Base-by-base conservation (phyloP, 2,113 vertebrate species). In the Equus przewalskii region DNA sequence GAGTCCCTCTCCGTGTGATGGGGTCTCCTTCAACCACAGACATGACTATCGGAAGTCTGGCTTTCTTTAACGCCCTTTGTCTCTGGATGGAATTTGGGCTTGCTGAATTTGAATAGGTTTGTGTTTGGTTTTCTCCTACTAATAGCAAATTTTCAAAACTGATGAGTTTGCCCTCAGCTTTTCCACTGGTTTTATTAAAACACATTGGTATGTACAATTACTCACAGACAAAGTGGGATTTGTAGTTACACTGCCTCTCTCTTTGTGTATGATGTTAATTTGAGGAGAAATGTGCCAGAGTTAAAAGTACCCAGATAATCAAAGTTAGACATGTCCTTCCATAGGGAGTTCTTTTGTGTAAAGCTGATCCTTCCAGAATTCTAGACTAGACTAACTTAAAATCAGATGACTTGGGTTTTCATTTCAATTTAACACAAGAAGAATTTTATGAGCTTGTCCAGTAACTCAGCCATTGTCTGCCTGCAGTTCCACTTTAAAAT, bases 361-460 rank as follows among this genome's bases (percentile, higher is more conserved):
- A 95, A 92, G 4, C 24, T 82, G 80, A 30, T 94, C 76, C 92
- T 81, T 86, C 24, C 92, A 95, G 49, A 90, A 64, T 49, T 92
- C 56, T 60, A 67, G 65, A 73, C n/a, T 81, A 44, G 51, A 81
- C 8, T 86, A 62, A 79, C 46, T 93, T 58, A 46, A 36, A 87
- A 87, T 67, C 44, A 76, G 70, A 16, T 64, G 28, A 73, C 24
- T 64, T 72, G 62, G 41, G 30, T 92, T 96, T 93, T 28, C 58
- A 85, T 94, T 96, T 89, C 36, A 69, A 14, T 30, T 92, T 85
- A 94, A 81, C 24, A 51, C 87, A n/a, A 73, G 49, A 33, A 79
- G 73, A 97, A 49, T 41, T 92, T 54, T 44, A 51, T 87, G 65
- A 89, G 78, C 18, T 46, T 90, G 18, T 33, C 51, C 56, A 81